Evolutionary conservation across 1,140 invertebrate genomes (phyloP).

Genomic region (Propsilocerus akamusi): DNA sequence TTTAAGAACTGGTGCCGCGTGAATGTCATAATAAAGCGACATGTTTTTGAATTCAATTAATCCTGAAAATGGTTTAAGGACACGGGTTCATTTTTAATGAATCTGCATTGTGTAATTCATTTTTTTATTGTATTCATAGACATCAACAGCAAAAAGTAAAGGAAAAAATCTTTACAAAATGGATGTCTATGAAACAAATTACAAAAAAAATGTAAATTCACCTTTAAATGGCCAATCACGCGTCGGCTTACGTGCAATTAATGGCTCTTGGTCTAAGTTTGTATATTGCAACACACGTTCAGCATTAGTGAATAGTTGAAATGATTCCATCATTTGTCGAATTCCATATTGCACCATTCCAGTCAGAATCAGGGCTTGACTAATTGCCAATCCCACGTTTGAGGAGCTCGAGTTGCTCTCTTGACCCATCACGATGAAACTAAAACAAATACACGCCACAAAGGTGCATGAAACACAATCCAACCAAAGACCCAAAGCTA

Average conservation of each 20-base stretch:
- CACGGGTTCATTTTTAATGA: no score
- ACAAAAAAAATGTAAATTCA: conserved; percentile 6
- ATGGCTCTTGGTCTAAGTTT: conserved; percentile 27
- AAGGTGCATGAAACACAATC: conserved; percentile 45
- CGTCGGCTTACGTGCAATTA: conserved; percentile 16
- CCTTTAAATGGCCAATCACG: conserved; percentile 27
- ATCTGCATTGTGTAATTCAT: no score
- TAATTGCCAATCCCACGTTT: conserved; percentile 61
- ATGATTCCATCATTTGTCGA: conserved; percentile 59
- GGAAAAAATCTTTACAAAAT: neutral
- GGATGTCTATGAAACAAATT: conserved; percentile 13
- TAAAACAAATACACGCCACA: conserved; percentile 41
- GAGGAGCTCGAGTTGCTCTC: conserved; percentile 15
- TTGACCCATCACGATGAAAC: conserved; percentile 25
- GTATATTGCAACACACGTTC: conserved; percentile 61
- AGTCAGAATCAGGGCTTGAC: conserved; percentile 62
- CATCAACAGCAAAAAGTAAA: neutral
- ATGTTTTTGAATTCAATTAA: conserved; percentile 42
- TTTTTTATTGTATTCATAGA: conserved; percentile 24
- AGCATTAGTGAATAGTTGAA: conserved; percentile 70
- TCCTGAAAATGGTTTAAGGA: no score
- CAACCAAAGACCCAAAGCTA: conserved; percentile 53
- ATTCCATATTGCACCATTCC: conserved; percentile 76
- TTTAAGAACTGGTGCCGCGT: conserved; percentile 46
- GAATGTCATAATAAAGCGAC: conserved; percentile 39